These are phyloP conservation scores for Criorhina ranunculi DNA, from an alignment of 2,888 invertebrate genomes.

Conservation along the genomic window DNA sequence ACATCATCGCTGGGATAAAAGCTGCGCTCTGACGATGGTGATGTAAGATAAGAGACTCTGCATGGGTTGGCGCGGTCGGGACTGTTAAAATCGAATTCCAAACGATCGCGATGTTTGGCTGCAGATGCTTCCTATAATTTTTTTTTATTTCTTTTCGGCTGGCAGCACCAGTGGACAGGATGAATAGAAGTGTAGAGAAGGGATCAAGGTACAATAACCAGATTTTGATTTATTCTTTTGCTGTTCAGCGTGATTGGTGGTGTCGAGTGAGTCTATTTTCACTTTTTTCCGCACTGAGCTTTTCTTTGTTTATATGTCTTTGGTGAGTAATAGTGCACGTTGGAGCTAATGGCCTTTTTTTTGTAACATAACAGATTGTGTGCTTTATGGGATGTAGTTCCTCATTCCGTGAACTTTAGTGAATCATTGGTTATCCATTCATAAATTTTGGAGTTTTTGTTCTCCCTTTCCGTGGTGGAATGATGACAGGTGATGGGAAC, in stretches of 20 bases:
- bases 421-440: constrained; percentile 67
- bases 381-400: constrained; percentile 61
- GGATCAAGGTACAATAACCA: constrained; percentile 53
- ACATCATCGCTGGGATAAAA: constrained; percentile 76
- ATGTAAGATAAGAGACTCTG: constrained; percentile 71
- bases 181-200: constrained; percentile 10
- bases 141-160: constrained; percentile 6
- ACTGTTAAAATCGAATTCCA: constrained; percentile 67
- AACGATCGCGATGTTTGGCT: constrained; percentile 25
- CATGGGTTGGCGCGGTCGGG: constrained; percentile 36
- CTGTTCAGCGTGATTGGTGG: constrained; percentile 73
- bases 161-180: constrained; percentile 29
- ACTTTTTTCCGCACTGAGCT: constrained; percentile 62
- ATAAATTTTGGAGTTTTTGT: constrained; percentile 50
- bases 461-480: neutral
- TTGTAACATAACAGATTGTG: constrained; percentile 69
- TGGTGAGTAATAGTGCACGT: constrained; percentile 72
- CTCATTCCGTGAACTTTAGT: constrained; percentile 69
- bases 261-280: constrained; percentile 75
- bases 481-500: too few species aligned
- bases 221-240: constrained; percentile 76
- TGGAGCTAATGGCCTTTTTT: constrained; percentile 33
- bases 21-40: constrained; percentile 70
- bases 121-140: constrained; percentile 64
- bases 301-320: constrained; percentile 72